A percentile compares a stretch with the other conserved stretches of the same genome.
Conservation (phyloP, 2,797 vertebrate genomes). For the Cephalopachus bancanus region DNA sequence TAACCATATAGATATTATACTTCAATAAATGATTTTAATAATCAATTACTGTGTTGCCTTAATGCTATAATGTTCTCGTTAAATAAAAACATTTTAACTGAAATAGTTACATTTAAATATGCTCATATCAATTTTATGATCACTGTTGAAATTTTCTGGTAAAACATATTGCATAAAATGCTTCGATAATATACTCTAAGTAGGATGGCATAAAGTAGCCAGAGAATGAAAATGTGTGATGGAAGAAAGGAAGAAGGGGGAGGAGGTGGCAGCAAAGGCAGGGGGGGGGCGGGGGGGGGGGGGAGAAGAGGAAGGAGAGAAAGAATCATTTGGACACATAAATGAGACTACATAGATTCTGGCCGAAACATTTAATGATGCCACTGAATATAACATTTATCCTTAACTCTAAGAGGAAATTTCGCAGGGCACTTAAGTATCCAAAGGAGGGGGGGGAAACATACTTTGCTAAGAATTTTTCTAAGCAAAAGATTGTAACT, state of each 20-base stretch:
- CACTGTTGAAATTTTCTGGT: neutral
- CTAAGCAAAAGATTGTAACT: neutral
- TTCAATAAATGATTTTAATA: conserved; percentile 52
- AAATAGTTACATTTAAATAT: conserved; percentile 57
- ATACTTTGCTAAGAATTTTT: neutral
- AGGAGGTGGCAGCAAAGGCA: no score
- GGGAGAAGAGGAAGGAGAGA: neutral
- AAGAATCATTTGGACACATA: neutral
- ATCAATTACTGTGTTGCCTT: neutral
- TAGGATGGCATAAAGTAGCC: neutral
- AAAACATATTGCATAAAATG: neutral
- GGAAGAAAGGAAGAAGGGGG: neutral
- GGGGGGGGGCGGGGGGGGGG: neutral
- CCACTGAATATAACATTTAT: neutral
- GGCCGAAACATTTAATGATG: neutral
- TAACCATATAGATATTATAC: neutral
- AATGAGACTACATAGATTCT: neutral
- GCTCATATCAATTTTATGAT: conserved; percentile 46
- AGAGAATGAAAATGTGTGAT: neutral
- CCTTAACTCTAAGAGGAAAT: neutral
- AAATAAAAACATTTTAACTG: conserved; percentile 51
- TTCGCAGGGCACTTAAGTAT: neutral
- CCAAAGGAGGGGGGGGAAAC: neutral
- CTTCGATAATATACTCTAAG: neutral
- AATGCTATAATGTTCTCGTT: conserved; percentile 36